Percentiles rank a stretch among this genome's conserved stretches.
phyloP scores from a whole-genome alignment of 2,888 invertebrate genomes.

The Tipula confusa region DNA sequence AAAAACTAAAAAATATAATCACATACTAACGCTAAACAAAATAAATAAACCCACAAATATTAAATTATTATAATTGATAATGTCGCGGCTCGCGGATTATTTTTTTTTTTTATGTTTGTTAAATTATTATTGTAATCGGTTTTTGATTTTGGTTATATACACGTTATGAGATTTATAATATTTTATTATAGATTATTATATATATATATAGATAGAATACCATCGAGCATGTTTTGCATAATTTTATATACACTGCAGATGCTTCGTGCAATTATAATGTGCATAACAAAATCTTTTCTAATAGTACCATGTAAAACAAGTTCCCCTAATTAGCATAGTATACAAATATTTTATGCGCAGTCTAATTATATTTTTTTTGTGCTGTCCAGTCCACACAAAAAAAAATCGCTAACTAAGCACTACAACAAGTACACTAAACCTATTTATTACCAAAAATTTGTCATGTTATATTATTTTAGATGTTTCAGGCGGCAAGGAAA shows the following conservation, averaged over 20 bases:
- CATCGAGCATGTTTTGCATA: neutral
- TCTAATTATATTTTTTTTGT: constrained; percentile 4
- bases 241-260: neutral
- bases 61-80: neutral
- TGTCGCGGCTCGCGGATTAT: neutral
- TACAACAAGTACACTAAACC: neutral
- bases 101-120: neutral
- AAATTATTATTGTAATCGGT: neutral
- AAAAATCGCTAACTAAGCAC: neutral
- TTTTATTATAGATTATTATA: neutral
- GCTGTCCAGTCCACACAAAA: neutral
- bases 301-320: neutral
- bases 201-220: neutral
- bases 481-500: neutral
- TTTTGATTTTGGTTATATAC: neutral
- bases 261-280: neutral
- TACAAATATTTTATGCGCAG: neutral
- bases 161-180: neutral
- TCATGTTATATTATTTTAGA: constrained; percentile 13
- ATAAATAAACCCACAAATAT: neutral
- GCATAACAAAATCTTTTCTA: constrained; percentile 16
- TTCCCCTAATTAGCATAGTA: neutral
- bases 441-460: constrained; percentile 12
- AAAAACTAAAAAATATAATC: neutral
- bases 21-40: neutral